Evolutionary conservation across 2,888 invertebrate genomes (phyloP).

Genomic region (Scaptomyza tumidula): DNA sequence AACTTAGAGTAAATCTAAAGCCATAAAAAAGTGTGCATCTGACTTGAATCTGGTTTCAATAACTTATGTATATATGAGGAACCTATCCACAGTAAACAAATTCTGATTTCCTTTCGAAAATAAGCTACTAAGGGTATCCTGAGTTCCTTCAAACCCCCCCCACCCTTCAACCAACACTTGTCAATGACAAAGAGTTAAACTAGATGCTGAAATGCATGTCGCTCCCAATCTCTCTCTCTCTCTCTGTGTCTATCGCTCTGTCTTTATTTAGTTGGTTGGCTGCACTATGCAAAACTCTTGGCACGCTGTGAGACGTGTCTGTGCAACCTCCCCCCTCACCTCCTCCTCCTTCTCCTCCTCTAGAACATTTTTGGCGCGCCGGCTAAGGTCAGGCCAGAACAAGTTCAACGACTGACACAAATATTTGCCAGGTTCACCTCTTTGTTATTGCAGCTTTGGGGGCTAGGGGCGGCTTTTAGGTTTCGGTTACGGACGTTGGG

Average conservation of each 20-base stretch:
- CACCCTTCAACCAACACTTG: constrained; percentile 33
- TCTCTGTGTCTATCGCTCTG: not conserved
- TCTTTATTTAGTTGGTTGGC: constrained; percentile 31
- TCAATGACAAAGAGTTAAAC: constrained; percentile 28
- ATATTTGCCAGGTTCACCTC: constrained; percentile 62
- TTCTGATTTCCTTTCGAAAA: too few relatives aligned
- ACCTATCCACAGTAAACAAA: too few relatives aligned
- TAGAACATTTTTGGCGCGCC: constrained; percentile 13
- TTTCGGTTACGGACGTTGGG: not conserved
- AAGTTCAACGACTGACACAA: constrained; percentile 78
- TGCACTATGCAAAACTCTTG: constrained; percentile 46
- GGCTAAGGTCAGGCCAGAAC: constrained; percentile 55
- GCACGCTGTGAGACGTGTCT: constrained; percentile 44
- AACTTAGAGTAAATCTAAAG: not conserved
- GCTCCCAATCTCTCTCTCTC: not conserved
- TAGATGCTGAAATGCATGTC: constrained; percentile 10
- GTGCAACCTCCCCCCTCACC: not conserved
- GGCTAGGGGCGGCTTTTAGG: constrained; percentile 2
- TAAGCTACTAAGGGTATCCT: too few relatives aligned
- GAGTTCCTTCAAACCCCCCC: not conserved
- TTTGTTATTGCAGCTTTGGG: constrained; percentile 49
- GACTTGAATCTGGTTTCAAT: too few relatives aligned
- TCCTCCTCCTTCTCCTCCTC: constrained; percentile 6
- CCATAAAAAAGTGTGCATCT: too few relatives aligned
- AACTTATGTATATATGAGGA: too few relatives aligned